Conservation (phyloP, 1,140 invertebrate species). For the Coelopa frigida region DNA sequence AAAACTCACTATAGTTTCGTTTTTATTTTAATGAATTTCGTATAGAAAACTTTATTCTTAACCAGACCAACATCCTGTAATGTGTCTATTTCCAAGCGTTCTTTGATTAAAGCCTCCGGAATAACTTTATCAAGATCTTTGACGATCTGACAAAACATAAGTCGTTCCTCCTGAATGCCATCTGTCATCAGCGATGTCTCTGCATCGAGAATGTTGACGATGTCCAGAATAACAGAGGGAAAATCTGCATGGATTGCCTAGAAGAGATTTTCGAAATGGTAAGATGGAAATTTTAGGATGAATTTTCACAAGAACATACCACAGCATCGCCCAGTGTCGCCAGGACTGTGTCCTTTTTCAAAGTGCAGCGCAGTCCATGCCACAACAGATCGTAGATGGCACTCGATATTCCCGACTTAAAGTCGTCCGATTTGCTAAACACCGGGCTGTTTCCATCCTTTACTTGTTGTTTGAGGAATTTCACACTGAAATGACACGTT, state of each 20-base stretch:
- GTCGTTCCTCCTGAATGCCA: constrained; percentile 58
- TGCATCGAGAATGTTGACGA: constrained; percentile 70
- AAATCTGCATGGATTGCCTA: constrained; percentile 67
- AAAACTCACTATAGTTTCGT: constrained; percentile 92
- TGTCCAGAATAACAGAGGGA: constrained; percentile 68
- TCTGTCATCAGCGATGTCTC: constrained; percentile 55
- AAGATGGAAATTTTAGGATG: not conserved
- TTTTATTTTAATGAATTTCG: constrained; percentile 96
- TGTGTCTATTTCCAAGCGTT: constrained; percentile 88
- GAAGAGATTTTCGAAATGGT: constrained; percentile 17
- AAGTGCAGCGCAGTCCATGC: constrained; percentile 57
- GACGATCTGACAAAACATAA: constrained; percentile 69
- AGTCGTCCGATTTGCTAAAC: constrained; percentile 27
- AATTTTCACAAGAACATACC: constrained; percentile 47
- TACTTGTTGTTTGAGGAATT: constrained; percentile 38
- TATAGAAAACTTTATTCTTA: constrained; percentile 86
- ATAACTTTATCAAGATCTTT: constrained; percentile 73
- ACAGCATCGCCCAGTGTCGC: constrained; percentile 59
- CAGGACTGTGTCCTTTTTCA: constrained; percentile 65
- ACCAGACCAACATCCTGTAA: constrained; percentile 85
- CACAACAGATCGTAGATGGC: constrained; percentile 58
- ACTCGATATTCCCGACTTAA: constrained; percentile 45
- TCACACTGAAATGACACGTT: constrained; percentile 33
- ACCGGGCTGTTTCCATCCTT: constrained; percentile 35
- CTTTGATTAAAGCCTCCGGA: constrained; percentile 80